phyloP scores from a whole-genome alignment of 2,888 invertebrate species.

The Dione vanillae region DNA sequence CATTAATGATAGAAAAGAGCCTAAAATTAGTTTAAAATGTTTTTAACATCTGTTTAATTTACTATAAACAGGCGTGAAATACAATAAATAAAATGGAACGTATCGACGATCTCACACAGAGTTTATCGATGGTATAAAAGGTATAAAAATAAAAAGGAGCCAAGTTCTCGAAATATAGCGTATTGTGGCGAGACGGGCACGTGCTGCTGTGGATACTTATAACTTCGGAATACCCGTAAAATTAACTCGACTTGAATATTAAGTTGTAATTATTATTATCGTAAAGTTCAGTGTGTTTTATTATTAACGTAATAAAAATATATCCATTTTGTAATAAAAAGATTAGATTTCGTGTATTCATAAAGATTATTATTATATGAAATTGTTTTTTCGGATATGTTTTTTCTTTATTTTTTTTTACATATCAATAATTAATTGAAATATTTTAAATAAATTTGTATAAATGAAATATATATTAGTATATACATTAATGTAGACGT shows the following conservation, averaged over 20 bases:
- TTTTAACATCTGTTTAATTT: constrained; percentile 55
- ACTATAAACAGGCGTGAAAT: constrained; percentile 57
- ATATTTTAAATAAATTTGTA: too few species aligned
- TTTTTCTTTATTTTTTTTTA: too few species aligned
- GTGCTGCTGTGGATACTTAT: constrained; percentile 44
- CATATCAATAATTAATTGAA: too few species aligned
- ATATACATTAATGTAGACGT: neutral
- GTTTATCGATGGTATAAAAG: constrained; percentile 65
- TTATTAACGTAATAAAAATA: constrained; percentile 26
- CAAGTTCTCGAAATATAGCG: constrained; percentile 51
- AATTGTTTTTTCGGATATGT: too few species aligned
- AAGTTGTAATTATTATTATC: constrained; percentile 48
- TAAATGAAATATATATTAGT: neutral
- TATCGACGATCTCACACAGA: constrained; percentile 66
- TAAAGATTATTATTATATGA: too few species aligned
- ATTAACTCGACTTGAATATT: constrained; percentile 47
- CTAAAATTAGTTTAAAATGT: constrained; percentile 16
- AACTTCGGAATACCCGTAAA: constrained; percentile 47
- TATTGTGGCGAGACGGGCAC: constrained; percentile 49
- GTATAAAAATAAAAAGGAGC: constrained; percentile 58
- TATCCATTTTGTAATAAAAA: constrained; percentile 17
- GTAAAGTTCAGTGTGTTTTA: constrained; percentile 25
- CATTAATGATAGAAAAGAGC: constrained; percentile 35
- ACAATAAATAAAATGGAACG: constrained; percentile 35
- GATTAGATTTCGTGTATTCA: neutral